Percentiles rank a stretch among this genome's conserved stretches.
phyloP scores from a whole-genome alignment of 2,888 invertebrate species.

The Chrysina gloriosa region DNA sequence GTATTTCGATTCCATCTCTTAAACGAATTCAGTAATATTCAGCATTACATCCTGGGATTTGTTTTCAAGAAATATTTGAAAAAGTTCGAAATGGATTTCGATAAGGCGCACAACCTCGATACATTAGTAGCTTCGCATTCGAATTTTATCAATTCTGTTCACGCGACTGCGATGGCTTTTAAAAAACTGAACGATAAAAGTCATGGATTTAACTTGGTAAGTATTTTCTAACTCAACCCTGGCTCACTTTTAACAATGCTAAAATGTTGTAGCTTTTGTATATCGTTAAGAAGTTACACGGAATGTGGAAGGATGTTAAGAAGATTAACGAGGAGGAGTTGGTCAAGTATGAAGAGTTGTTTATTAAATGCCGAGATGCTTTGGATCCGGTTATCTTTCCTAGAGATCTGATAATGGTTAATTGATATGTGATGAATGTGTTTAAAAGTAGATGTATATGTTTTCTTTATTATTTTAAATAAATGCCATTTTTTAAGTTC shows the following conservation, averaged over 20 bases:
- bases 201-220: slow-evolving; percentile 56
- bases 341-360: slow-evolving; percentile 53
- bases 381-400: slow-evolving; percentile 56
- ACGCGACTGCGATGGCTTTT: slow-evolving; percentile 50
- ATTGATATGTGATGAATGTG: not conserved
- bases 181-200: slow-evolving; percentile 51
- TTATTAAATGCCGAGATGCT: slow-evolving; percentile 51
- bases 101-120: slow-evolving; percentile 59
- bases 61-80: slow-evolving; percentile 54
- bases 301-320: slow-evolving; percentile 57
- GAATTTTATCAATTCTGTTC: slow-evolving; percentile 57
- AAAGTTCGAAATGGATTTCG: slow-evolving; percentile 58
- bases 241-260: not conserved
- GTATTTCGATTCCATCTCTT: slow-evolving; percentile 57
- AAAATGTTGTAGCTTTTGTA: slow-evolving; percentile 53
- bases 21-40: slow-evolving; percentile 58
- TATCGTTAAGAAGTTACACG: slow-evolving; percentile 55
- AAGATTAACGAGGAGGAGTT: slow-evolving; percentile 52
- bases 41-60: slow-evolving; percentile 61
- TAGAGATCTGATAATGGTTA: slow-evolving; percentile 1
- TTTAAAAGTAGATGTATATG: not conserved
- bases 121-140: slow-evolving; percentile 57
- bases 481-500: not conserved
- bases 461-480: not conserved
- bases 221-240: no score